phyloP scores from a whole-genome alignment of 1,140 invertebrate genomes.

The Saxidomus purpurata region DNA sequence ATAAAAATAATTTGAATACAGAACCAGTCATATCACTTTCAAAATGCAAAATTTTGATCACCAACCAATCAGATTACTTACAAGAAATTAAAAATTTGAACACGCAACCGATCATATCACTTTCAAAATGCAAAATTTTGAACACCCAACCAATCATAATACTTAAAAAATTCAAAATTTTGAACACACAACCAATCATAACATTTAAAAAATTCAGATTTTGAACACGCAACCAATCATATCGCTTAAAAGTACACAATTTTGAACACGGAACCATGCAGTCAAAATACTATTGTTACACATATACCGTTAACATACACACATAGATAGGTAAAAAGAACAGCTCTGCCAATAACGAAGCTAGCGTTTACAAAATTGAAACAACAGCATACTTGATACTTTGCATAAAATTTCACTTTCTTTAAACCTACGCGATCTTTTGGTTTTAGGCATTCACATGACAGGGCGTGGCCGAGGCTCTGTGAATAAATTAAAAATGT shows the following conservation, averaged over 20 bases:
- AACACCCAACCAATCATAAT: too few species aligned
- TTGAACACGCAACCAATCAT: too few species aligned
- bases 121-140: too few species aligned
- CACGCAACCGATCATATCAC: too few species aligned
- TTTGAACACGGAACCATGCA: constrained; percentile 1
- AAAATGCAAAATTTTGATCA: too few species aligned
- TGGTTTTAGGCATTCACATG: constrained; percentile 59
- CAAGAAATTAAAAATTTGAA: too few species aligned
- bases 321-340: constrained; percentile 33
- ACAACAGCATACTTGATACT: constrained; percentile 59
- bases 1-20: too few species aligned
- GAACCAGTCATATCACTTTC: too few species aligned
- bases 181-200: too few species aligned
- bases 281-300: not conserved
- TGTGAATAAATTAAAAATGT: constrained; percentile 51
- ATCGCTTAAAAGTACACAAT: not conserved
- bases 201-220: too few species aligned
- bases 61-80: too few species aligned
- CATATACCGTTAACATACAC: not conserved
- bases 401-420: constrained; percentile 55
- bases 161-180: too few species aligned
- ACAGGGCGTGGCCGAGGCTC: constrained; percentile 56
- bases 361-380: constrained; percentile 60
- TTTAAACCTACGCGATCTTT: constrained; percentile 49
- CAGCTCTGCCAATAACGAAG: constrained; percentile 39